Base-by-base conservation (phyloP, 1,140 invertebrate species). In the Aradophagus sp. region DNA sequence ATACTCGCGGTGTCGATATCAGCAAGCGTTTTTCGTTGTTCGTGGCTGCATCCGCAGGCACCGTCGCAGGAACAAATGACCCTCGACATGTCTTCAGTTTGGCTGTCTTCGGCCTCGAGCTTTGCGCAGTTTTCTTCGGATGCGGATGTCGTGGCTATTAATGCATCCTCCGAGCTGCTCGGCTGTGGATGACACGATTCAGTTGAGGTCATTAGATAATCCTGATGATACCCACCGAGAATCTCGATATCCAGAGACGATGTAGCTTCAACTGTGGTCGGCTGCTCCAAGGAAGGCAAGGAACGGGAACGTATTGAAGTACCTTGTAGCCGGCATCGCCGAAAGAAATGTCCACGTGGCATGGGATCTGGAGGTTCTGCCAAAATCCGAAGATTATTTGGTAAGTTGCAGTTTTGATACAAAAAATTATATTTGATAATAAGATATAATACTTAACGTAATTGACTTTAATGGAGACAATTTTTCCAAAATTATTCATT, bases 1-100 rank as follows among this genome's bases (percentile, higher is more conserved):
- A 73, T 68, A 14, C 14, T 63, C 0, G 48, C 11, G 1, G 14
- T 41, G 1, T 50, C 41, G 1, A 27, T n/a, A n/a, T n/a, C n/a
- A n/a, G n/a, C n/a, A n/a, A n/a, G n/a, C n/a, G n/a, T n/a, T n/a
- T n/a, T n/a, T n/a, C n/a, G 17, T 10, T 17, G 13, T 0, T 61
- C 41, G 5, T 53, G 26, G 14, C 62, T 67, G 20, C 83, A 86
- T 0, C 81, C 80, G 31, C 83, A 85, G 26, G 83, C 83, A 5
- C 83, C 82, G 17, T 82, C 77, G 56, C 83, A 84, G 2, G 55
- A 63, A 31, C 83, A 83, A 42, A 10, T 5, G 11, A 15, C 27
- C n/a, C n/a, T n/a, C n/a, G n/a, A n/a, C n/a, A n/a, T n/a, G n/a
- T n/a, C n/a, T n/a, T n/a, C n/a, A n/a, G n/a, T n/a, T n/a, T n/a